Percentiles rank a stretch among this genome's conserved stretches.
Conservation (phyloP, 2,888 invertebrate species). For the Aporophyla nigra region DNA sequence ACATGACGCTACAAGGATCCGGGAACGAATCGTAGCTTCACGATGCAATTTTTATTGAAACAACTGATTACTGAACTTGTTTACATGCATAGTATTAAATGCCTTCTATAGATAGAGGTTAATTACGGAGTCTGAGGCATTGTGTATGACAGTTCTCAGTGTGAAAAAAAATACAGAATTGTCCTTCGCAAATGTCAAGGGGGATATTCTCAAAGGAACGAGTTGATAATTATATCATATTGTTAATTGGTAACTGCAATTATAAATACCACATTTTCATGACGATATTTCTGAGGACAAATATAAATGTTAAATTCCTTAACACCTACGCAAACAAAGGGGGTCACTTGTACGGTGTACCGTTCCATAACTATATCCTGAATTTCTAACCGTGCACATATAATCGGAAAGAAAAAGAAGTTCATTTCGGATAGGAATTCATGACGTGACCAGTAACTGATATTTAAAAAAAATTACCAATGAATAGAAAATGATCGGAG, state of each 20-base stretch:
- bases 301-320: conserved; percentile 21
- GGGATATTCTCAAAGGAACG: not conserved
- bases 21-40: conserved; percentile 51
- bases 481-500: too few relatives aligned
- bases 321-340: not conserved
- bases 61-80: not conserved
- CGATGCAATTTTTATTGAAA: conserved; percentile 22
- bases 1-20: conserved; percentile 60
- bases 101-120: not conserved
- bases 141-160: conserved; percentile 8
- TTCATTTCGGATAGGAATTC: too few relatives aligned
- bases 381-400: not conserved
- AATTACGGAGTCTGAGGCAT: not conserved
- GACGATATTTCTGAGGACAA: not conserved
- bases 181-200: conserved; percentile 14
- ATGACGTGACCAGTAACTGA: too few relatives aligned
- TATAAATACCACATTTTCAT: not conserved
- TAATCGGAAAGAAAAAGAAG: too few relatives aligned
- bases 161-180: conserved; percentile 4
- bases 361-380: not conserved
- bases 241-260: not conserved
- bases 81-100: conserved; percentile 30
- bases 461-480: too few relatives aligned
- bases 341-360: not conserved
- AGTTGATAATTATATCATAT: conserved; percentile 7